Evolutionary conservation across 2,797 vertebrate genomes (phyloP).

Genomic region (Thaleichthys pacificus): DNA sequence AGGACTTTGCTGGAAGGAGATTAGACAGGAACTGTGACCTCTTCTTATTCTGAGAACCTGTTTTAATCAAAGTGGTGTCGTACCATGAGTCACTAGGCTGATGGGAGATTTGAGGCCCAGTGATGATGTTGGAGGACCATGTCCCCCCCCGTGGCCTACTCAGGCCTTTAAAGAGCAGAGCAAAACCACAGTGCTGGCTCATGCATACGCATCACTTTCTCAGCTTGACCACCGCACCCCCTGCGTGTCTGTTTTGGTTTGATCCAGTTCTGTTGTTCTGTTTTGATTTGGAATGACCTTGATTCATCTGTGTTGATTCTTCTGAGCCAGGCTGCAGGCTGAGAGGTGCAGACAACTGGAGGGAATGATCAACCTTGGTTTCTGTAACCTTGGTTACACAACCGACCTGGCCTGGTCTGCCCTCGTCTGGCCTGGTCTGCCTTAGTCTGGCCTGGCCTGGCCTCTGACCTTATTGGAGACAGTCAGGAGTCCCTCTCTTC

Average conservation of each 20-base stretch:
- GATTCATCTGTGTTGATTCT: constrained; percentile 27
- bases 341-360: not conserved
- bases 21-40: constrained; percentile 4
- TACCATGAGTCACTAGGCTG: constrained; percentile 17
- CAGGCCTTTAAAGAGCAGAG: not conserved
- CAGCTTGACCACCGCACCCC: constrained; percentile 10
- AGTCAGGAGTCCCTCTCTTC: not conserved
- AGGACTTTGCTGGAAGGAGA: constrained; percentile 3
- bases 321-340: constrained; percentile 18
- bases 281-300: constrained; percentile 28
- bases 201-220: constrained; percentile 39
- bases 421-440: not conserved
- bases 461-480: not conserved
- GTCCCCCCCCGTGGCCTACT: not conserved
- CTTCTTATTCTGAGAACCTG: not conserved
- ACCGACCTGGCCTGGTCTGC: not conserved
- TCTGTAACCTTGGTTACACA: not conserved
- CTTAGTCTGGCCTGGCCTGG: not conserved
- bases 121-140: not conserved
- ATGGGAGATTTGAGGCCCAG: not conserved
- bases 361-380: not conserved
- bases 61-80: constrained; percentile 22
- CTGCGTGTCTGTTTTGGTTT: constrained; percentile 12
- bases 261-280: constrained; percentile 12
- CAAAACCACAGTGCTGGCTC: constrained; percentile 10